Percentiles rank a stretch among this genome's conserved stretches.
phyloP scores from a whole-genome alignment of 1,140 invertebrate species.

The Liolophura sinensis region DNA sequence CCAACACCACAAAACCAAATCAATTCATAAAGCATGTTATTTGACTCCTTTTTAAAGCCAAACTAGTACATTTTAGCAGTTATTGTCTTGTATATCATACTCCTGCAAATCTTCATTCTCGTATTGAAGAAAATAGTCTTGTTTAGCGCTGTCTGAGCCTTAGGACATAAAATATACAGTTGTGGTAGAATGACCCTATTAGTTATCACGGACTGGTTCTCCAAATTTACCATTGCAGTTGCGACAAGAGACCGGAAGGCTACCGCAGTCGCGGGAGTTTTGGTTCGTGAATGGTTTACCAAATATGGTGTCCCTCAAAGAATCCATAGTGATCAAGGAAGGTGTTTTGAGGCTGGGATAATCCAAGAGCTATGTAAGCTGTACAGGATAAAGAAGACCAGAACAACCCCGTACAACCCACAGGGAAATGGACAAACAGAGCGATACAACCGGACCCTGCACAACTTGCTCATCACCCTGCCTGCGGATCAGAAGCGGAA shows the following conservation, averaged over 20 bases:
- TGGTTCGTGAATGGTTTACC: constrained; percentile 26
- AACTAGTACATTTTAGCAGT: too few relatives aligned
- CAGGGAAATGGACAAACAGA: constrained; percentile 10
- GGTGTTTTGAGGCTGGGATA: constrained; percentile 18
- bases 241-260: constrained; percentile 21
- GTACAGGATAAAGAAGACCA: constrained; percentile 2
- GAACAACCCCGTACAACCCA: constrained; percentile 11
- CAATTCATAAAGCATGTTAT: too few relatives aligned
- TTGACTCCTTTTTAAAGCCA: too few relatives aligned
- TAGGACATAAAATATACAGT: too few relatives aligned
- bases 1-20: too few relatives aligned
- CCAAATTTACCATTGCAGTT: constrained; percentile 18
- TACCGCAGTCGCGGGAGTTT: constrained; percentile 16
- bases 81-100: too few relatives aligned
- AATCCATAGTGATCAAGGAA: constrained; percentile 29
- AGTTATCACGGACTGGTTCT: constrained; percentile 21
- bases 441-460: constrained; percentile 1
- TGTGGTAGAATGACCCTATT: too few relatives aligned
- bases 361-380: constrained; percentile 9
- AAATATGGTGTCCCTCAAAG: constrained; percentile 17
- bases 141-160: too few relatives aligned
- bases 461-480: background rate
- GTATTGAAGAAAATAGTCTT: too few relatives aligned
- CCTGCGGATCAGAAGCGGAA: background rate
- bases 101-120: too few relatives aligned